Evolutionary conservation across 2,113 vertebrate genomes (phyloP).

Genomic region (Recurvirostra avosetta): DNA sequence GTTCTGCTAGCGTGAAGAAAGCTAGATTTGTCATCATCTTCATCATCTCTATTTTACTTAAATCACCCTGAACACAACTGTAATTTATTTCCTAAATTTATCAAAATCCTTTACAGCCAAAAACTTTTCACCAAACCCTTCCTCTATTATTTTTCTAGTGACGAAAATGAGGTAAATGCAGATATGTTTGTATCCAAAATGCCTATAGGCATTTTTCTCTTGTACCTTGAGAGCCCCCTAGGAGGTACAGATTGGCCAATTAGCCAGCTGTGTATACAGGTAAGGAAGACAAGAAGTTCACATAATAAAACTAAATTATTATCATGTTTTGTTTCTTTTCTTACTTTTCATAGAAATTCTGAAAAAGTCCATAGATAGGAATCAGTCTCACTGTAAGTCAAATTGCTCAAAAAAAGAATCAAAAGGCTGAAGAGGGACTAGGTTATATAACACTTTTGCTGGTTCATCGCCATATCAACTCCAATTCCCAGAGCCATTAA

Average conservation of each 20-base stretch:
- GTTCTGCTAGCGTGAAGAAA: neutral
- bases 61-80: neutral
- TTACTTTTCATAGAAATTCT: neutral
- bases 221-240: neutral
- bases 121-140: neutral
- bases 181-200: neutral
- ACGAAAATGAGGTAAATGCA: neutral
- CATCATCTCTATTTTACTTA: slow-evolving; percentile 21
- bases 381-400: neutral
- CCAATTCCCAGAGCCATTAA: neutral
- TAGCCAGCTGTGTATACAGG: neutral
- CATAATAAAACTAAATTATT: neutral
- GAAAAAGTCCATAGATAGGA: neutral
- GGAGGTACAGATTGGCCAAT: neutral
- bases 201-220: neutral
- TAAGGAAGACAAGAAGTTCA: neutral
- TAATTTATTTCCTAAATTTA: slow-evolving; percentile 37
- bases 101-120: neutral
- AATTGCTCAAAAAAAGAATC: neutral
- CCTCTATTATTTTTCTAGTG: neutral
- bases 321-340: neutral
- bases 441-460: neutral
- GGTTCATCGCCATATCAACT: neutral
- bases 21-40: neutral
- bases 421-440: neutral